Conservation (phyloP, 2,113 vertebrate genomes). For the Dicrurus megarhynchus region DNA sequence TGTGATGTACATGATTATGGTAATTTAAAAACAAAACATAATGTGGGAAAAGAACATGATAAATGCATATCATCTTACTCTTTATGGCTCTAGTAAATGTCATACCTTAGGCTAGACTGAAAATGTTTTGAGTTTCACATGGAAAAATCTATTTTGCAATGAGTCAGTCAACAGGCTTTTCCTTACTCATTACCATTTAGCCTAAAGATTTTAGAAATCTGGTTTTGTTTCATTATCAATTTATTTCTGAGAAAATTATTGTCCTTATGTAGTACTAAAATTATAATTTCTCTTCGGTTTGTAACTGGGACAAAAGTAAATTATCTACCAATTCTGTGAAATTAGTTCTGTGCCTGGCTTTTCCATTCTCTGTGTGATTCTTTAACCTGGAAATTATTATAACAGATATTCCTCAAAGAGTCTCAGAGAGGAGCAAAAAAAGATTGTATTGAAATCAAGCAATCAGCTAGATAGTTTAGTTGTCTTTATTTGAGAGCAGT, state of each 20-base stretch:
- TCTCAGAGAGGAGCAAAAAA: not conserved
- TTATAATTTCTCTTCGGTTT: slow-evolving; percentile 58
- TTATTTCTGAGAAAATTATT: slow-evolving; percentile 70
- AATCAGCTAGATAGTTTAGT: not conserved
- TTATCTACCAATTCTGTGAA: slow-evolving; percentile 10
- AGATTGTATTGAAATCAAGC: not conserved
- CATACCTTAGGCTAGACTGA: slow-evolving; percentile 73
- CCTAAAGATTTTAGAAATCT: slow-evolving; percentile 70
- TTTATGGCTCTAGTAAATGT: slow-evolving; percentile 78
- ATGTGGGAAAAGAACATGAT: slow-evolving; percentile 68
- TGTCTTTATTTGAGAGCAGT: slow-evolving; percentile 56
- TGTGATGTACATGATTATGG: slow-evolving; percentile 69
- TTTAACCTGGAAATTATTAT: slow-evolving; percentile 57
- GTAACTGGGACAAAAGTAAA: slow-evolving; percentile 47
- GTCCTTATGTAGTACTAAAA: slow-evolving; percentile 47
- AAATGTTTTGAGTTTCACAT: slow-evolving; percentile 67
- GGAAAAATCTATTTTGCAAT: slow-evolving; percentile 71
- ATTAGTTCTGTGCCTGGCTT: slow-evolving; percentile 27
- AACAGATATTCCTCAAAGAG: slow-evolving; percentile 40
- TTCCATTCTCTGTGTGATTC: slow-evolving; percentile 30
- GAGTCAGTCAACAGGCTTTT: slow-evolving; percentile 74
- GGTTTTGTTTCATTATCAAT: slow-evolving; percentile 68
- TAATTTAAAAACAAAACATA: slow-evolving; percentile 73
- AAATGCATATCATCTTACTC: slow-evolving; percentile 67
- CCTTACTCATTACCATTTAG: slow-evolving; percentile 71